Percentiles rank a stretch among this genome's conserved stretches.
phyloP scores from a whole-genome alignment of 1,140 invertebrate species.

The Zaprionus tsacasi region DNA sequence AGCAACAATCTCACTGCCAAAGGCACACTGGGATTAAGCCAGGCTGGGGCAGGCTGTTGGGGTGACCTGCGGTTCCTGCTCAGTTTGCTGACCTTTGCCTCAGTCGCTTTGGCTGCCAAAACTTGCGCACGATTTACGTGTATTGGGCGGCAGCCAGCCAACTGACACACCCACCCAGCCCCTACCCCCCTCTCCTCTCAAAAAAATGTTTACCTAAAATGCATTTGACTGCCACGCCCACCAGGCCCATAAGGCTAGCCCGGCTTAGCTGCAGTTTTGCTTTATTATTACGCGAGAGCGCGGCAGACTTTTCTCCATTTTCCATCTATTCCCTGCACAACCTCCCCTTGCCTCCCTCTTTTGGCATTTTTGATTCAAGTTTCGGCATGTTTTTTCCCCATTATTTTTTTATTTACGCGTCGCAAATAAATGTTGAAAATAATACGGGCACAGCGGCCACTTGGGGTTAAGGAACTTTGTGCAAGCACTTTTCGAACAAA shows the following conservation, averaged over 20 bases:
- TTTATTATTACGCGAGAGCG: slow-evolving; percentile 63
- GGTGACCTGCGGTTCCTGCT: neutral
- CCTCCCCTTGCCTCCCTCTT: too few species aligned
- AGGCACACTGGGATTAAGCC: slow-evolving; percentile 20
- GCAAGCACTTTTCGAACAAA: slow-evolving; percentile 12
- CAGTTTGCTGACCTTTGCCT: slow-evolving; percentile 72
- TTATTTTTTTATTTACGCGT: slow-evolving; percentile 64
- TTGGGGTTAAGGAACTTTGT: slow-evolving; percentile 73
- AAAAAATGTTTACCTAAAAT: slow-evolving; percentile 72
- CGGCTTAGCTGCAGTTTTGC: slow-evolving; percentile 55
- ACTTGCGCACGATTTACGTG: slow-evolving; percentile 76
- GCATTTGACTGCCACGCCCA: slow-evolving; percentile 51
- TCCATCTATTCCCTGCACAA: slow-evolving; percentile 33
- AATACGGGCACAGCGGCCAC: slow-evolving; percentile 35
- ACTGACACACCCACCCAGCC: slow-evolving; percentile 33
- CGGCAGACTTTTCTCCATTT: slow-evolving; percentile 54
- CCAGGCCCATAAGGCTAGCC: slow-evolving; percentile 2
- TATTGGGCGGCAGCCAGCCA: slow-evolving; percentile 66
- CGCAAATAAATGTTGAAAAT: slow-evolving; percentile 80
- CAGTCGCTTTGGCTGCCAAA: slow-evolving; percentile 74
- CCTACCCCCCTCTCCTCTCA: too few species aligned
- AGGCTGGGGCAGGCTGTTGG: neutral
- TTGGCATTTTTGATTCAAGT: slow-evolving; percentile 29
- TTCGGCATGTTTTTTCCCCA: slow-evolving; percentile 19
- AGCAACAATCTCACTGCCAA: neutral